Percentiles rank a stretch among this genome's conserved stretches.
Conservation (phyloP, 37 sponge, comb jelly and placozoan genomes). For the Cladorhizidae sp. region DNA sequence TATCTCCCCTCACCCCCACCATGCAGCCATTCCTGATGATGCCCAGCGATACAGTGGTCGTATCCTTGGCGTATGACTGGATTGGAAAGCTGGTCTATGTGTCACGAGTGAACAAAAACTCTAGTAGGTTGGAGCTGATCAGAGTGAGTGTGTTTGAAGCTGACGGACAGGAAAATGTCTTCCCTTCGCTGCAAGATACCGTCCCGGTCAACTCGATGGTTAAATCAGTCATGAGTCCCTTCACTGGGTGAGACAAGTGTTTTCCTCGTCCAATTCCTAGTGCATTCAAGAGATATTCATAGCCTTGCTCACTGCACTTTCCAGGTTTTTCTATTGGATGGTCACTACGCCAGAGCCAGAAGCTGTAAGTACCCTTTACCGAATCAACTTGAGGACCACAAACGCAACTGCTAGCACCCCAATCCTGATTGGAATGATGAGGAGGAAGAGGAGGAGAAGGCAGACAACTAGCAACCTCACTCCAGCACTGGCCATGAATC, state of each 20-base stretch:
- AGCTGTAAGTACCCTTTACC: neutral
- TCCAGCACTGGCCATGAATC: conserved; percentile 29
- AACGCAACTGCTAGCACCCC: neutral
- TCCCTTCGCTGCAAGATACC: neutral
- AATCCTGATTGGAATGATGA: neutral
- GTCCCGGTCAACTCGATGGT: neutral
- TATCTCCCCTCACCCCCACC: neutral
- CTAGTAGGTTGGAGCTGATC: neutral
- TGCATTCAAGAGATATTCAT: too few relatives aligned
- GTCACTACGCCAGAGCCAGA: neutral
- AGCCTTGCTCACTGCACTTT: too few relatives aligned
- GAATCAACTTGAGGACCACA: neutral
- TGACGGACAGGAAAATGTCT: neutral
- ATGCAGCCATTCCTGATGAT: conserved; percentile 10
- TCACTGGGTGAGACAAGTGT: conserved; percentile 41
- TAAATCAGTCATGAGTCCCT: conserved; percentile 26
- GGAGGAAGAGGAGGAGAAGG: neutral
- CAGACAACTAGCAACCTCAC: neutral
- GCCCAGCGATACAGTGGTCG: neutral
- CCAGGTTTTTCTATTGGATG: conserved; percentile 42
- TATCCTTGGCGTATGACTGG: conserved; percentile 48
- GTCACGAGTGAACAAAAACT: neutral
- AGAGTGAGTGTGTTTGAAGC: conserved; percentile 1
- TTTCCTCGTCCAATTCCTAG: too few relatives aligned
- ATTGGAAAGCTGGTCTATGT: conserved; percentile 24